Base-by-base conservation (phyloP, 2,797 vertebrate genomes). In the Erpetoichthys calabaricus region DNA sequence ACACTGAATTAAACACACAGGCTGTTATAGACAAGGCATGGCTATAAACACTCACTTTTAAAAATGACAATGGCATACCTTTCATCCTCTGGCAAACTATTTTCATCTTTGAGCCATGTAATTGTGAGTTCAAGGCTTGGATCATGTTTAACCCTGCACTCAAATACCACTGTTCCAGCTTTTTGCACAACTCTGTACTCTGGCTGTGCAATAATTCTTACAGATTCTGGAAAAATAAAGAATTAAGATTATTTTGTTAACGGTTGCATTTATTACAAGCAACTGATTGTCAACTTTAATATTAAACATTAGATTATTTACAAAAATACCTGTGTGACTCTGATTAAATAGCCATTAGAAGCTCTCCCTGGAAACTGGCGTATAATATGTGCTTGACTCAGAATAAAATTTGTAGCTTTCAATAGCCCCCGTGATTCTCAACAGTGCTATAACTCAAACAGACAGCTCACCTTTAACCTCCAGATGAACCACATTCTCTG, bases 61-160 rank as follows among this genome's bases (percentile, higher is more conserved):
- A 25, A 25, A 25, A 25, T 25, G 25, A 25, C 25, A 25, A 25
- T 25, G 25, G 25, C 72, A 57, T 76, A 97, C 96, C 96, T 91
- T 66, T 87, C 86, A n/a, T 94, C 89, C 53, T 72, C 86, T 8
- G 90, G 90, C 59, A 99, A 80, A 65, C 94, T 92, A 55, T 70
- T 73, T 0, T 78, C 74, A 52, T 98, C 88, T 63, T 93, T 97
- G 54, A 94, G 81, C 96, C 96, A 99, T 2, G 60, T 82, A 74
- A 91, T 69, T 50, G 75, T 85, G 42, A 86, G 85, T 53, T 70
- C 56, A 66, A 99, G 87, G 0, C 88, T 83, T 5, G 81, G 74
- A 76, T 99, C 96, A 2, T 99, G 87, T 67, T 89, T 95, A 64
- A 96, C 89, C 69, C 80, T 87, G 72, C 96, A 99, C 70, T 96